Evolutionary conservation across 2,113 vertebrate genomes (phyloP), one percentile per base, ranked within the genome.

Genomic region (Ochotona curzoniae): DNA sequence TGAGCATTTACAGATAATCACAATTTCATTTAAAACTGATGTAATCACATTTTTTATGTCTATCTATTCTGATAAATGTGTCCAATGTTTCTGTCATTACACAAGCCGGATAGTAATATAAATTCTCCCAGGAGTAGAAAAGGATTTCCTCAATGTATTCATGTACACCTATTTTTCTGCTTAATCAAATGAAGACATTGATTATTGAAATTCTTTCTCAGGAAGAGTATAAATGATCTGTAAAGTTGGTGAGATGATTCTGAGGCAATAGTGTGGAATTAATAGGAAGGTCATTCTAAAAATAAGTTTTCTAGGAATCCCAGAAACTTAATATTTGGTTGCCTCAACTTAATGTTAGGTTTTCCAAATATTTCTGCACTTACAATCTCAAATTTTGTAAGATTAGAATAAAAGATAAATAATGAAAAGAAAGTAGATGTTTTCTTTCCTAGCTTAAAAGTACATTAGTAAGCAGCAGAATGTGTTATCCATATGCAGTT

Each of bases 381-480:
- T 35, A 54, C 32, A 25, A 78, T 18, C 21, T 6, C 14, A 85
- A 32, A 44, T 82, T 11, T 60, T 66, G 25, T 83, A 4, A 84
- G 89, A 38, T 84, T 61, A 78, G 17, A 73, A 74, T 88, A 26
- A 82, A 73, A 83, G 54, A 35, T 9, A 85, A 83, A 70, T 75
- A 64, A 2, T 26, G 4, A 17, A 18, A 70, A 66, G 85, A 8
- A 79, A 47, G 8, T 84, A 28, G 3, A 57, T 57, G 15, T 57
- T 60, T 80, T 86, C 0, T 89, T 61, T 89, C 61, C 12, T 1
- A 92, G 26, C 4, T 91, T 82, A 44, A 81, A 83, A 69, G 10
- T 61, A 15, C 14, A 64, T 87, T 67, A 91, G 15, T 14, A 93
- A 63, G 63, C 54, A 82, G 44, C 85, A 2, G 3, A 14, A 57